Percentiles rank a stretch among this genome's conserved stretches.
These are phyloP conservation scores for Thaumetopoea pityocampa DNA, from an alignment of 1,140 invertebrate genomes.

Conservation along the genomic window DNA sequence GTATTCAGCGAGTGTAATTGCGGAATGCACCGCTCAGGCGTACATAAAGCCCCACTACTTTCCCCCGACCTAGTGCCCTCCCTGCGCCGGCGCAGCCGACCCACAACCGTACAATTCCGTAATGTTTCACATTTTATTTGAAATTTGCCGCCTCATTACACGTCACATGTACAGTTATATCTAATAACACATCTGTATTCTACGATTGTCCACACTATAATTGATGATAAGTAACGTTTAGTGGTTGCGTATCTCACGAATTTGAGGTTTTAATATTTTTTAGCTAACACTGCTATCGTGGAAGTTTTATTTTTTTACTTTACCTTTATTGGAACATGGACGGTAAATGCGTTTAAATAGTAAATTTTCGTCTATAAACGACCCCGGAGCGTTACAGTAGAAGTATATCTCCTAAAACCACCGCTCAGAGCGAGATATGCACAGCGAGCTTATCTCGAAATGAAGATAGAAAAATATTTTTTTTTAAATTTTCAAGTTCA, in stretches of 20 bases:
- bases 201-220: slow-evolving; percentile 35
- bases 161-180: slow-evolving; percentile 49
- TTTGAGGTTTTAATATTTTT: slow-evolving; percentile 14
- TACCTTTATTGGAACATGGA: no score
- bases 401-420: no score
- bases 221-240: slow-evolving; percentile 19
- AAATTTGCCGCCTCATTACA: slow-evolving; percentile 50
- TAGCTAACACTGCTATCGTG: no score
- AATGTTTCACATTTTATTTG: slow-evolving; percentile 64
- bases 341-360: no score
- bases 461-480: no score
- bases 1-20: slow-evolving; percentile 44
- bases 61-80: slow-evolving; percentile 72
- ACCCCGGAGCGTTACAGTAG: no score
- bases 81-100: slow-evolving; percentile 46
- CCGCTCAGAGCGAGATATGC: no score
- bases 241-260: slow-evolving; percentile 11
- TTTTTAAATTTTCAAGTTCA: no score
- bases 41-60: slow-evolving; percentile 59
- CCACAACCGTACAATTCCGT: slow-evolving; percentile 65
- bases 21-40: slow-evolving; percentile 57
- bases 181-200: slow-evolving; percentile 43
- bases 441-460: no score
- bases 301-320: no score
- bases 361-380: no score